Evolutionary conservation across 2,888 invertebrate species (phyloP), one percentile per base, ranked within the genome.

Genomic region (Anodontia alba): DNA sequence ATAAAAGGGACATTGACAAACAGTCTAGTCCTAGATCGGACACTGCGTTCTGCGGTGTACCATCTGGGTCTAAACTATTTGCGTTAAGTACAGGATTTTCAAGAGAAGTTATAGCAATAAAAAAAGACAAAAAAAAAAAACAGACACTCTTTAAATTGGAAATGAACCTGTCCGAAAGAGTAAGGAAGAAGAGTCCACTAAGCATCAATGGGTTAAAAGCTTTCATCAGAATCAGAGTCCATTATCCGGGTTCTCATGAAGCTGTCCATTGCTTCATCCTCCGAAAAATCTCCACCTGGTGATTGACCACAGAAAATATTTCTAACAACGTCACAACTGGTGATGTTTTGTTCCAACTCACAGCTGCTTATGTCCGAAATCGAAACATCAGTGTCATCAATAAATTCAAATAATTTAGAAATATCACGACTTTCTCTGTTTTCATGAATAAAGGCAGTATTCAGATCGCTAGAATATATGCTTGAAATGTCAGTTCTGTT

Each of bases 311-410:
- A 29, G 57, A 57, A 57, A 26, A 57, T 57, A 26, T 57, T 57
- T 29, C 57, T 57, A 5, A 57, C 57, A 23, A 57, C 57, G 57
- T 57, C 57, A 57, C 57, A 57, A 57, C 57, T 57, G 26, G 57
- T 26, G 29, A 57, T 57, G 20, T 57, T 57, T 26, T 29, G 7
- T 17, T 57, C 57, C 57, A 57, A 57, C 26, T 57, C 26, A 57
- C 26, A 57, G 8, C 29, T 29, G 29, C 57, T 57, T 2, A 10
- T 57, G 26, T 23, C 57, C 12, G 49, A 49, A 49, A 49, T 17
- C 26, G 57, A 57, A 20, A 17, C 3, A 20, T 49, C 49, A 20
- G 12, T 5, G 17, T 20, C 12, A 49, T 20, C 20, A 5, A 20
- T 20, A n/a, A n/a, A n/a, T n/a, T n/a, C n/a, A 10, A 3, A 15